Percentiles rank a stretch among this genome's conserved stretches.
Conservation (phyloP, 2,797 vertebrate genomes). For the Gobionotothen gibberifrons region DNA sequence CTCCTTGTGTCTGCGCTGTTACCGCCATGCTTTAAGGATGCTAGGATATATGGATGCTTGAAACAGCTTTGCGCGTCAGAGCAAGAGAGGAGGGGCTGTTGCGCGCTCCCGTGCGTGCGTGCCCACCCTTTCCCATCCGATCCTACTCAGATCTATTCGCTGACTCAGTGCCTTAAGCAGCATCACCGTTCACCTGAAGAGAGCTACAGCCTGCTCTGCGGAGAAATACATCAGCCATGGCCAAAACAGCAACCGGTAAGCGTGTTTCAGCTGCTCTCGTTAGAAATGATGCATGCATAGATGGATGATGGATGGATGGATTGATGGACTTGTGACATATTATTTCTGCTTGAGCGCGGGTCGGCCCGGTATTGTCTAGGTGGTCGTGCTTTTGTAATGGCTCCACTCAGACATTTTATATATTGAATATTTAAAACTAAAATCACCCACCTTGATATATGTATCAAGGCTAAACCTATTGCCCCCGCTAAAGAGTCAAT, state of each 20-base stretch:
- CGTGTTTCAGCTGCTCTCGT: neutral
- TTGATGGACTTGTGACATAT: conserved; percentile 9
- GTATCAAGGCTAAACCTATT: conserved; percentile 1
- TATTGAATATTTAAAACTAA: neutral
- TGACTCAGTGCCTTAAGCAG: conserved; percentile 88
- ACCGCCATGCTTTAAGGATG: neutral
- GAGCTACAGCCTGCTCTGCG: conserved; percentile 71
- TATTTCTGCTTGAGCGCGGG: conserved; percentile 11
- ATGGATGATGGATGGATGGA: neutral
- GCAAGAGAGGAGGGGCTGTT: conserved; percentile 67
- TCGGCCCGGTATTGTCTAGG: conserved; percentile 43
- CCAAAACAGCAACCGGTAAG: conserved; percentile 86
- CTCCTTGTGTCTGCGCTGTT: neutral
- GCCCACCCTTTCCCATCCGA: conserved; percentile 67
- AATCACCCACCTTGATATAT: neutral
- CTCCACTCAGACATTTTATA: neutral
- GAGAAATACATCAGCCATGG: conserved; percentile 80
- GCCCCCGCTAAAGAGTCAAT: conserved; percentile 17
- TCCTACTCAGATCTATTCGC: conserved; percentile 77
- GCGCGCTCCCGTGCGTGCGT: conserved; percentile 77
- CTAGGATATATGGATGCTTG: conserved; percentile 15
- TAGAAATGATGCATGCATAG: neutral
- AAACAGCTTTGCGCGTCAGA: conserved; percentile 47
- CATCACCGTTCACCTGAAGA: conserved; percentile 76
- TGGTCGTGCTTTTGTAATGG: conserved; percentile 11